phyloP scores from a whole-genome alignment of 2,113 vertebrate genomes.

The Cichladusa arquata region DNA sequence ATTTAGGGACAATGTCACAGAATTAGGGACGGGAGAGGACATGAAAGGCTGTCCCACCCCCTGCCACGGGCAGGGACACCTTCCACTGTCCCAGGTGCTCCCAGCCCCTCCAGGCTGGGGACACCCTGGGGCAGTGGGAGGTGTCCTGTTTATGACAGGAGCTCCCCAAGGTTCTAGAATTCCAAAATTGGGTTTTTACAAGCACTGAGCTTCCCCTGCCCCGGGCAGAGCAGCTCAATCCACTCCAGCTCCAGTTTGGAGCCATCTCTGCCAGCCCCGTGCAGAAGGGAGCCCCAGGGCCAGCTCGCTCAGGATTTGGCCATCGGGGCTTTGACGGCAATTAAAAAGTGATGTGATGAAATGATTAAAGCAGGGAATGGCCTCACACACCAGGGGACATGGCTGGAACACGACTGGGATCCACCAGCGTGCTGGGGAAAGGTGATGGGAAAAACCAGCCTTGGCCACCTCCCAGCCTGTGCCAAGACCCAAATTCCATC shows the following conservation, averaged over 20 bases:
- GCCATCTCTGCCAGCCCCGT: accelerated
- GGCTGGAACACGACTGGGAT: accelerated
- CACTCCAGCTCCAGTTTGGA: not conserved
- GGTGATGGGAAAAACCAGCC: accelerated
- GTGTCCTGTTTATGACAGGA: not conserved
- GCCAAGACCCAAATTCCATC: accelerated
- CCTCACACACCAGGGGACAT: accelerated
- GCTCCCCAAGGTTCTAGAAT: accelerated
- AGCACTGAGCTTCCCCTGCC: accelerated
- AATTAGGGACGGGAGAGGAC: not conserved
- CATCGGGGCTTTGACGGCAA: accelerated
- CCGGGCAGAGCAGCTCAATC: not conserved
- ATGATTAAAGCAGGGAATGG: not conserved
- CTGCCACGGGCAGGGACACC: not conserved
- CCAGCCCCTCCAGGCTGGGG: not conserved
- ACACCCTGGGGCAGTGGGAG: accelerated
- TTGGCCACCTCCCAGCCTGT: not conserved
- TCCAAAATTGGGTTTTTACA: accelerated
- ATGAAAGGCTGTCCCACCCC: accelerated
- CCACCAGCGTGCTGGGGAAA: not conserved
- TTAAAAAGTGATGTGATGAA: not conserved
- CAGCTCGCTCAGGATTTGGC: accelerated
- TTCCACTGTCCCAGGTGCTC: not conserved
- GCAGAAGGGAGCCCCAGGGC: not conserved
- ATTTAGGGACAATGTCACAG: accelerated